These are phyloP conservation scores for Glyphotaelius pellucidus DNA, from an alignment of 2,888 invertebrate genomes.

Conservation along the genomic window DNA sequence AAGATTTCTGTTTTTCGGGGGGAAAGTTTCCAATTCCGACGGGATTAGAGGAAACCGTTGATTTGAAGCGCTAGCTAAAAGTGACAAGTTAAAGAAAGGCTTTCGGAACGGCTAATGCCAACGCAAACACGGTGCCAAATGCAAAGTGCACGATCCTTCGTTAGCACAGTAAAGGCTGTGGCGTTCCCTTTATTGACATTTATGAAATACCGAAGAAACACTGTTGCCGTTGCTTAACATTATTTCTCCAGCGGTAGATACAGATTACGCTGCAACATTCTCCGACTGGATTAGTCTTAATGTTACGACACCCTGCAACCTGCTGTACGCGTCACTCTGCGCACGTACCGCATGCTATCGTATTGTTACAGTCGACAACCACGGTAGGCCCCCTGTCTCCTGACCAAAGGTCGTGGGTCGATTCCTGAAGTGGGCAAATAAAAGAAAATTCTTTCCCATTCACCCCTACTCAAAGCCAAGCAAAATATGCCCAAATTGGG, in stretches of 20 bases:
- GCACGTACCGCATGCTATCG: not conserved
- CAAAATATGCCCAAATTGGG: too few relatives aligned
- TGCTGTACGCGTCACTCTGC: conserved; percentile 31
- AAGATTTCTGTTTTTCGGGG: not conserved
- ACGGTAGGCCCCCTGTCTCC: not conserved
- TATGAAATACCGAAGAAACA: conserved; percentile 52
- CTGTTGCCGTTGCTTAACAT: conserved; percentile 48
- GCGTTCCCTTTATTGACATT: conserved; percentile 55
- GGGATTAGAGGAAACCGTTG: not conserved
- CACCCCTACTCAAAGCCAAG: too few relatives aligned
- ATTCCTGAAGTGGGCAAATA: not conserved
- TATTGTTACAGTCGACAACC: not conserved
- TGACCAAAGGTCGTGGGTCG: not conserved
- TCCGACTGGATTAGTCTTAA: conserved; percentile 46
- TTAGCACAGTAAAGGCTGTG: conserved; percentile 39
- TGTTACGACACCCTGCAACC: conserved; percentile 42
- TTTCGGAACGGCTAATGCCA: conserved; percentile 9
- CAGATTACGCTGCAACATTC: conserved; percentile 50
- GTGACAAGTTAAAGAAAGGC: not conserved
- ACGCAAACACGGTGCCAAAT: not conserved
- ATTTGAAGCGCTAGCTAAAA: not conserved
- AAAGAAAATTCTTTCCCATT: not conserved
- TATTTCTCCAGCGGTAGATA: conserved; percentile 41
- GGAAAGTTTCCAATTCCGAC: too few relatives aligned
- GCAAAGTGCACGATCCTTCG: conserved; percentile 30